Base-by-base conservation (phyloP, 2,113 vertebrate species). In the Meriones unguiculatus region DNA sequence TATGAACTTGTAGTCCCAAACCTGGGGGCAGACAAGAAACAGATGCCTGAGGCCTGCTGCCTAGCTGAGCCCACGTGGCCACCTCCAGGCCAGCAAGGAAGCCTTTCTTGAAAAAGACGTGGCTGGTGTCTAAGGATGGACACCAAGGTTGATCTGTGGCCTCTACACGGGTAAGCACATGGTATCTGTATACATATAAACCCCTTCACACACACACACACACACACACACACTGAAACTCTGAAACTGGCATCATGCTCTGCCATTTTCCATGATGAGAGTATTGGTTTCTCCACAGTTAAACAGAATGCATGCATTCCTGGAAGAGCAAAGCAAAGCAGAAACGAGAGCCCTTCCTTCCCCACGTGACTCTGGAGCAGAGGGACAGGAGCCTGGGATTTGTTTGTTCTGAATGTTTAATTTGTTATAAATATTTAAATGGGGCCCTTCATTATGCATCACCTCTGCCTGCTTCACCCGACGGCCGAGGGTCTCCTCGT, bases 351-450 rank as follows among this genome's bases (percentile, higher is more conserved):
- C 73, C 38, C 41, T 18, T 35, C 30, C 22, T 18, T 22, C 25
- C 4, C 18, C 35, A 38, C 7, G 9, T 18, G 25, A 14, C 50
- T 73, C 85, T 12, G 10, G 5, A 5, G 14, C 57, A 69, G 72
- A 85, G n/a, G 57, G 46, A 54, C 25, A 10, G 20, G 10, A 90
- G 72, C 50, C 24, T 87, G 69, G 6, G 80, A 35, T 84, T 62
- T 85, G 35, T 92, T 93, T 95, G 76, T 52, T 91, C 80, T 91
- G 50, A n/a, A 85, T 88, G 59, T 88, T 94, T 94, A 81, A 94
- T 69, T 88, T 54, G 62, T 87, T 67, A 73, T 77, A 52, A 72
- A 73, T 78, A 35, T 95, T 96, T 87, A 11, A 94, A 54, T 78
- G 22, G 22, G 12, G 0, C 90, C 25, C 35, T 87, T 6, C 41